Evolutionary conservation across 2,113 vertebrate genomes (phyloP).

Genomic region (Anhinga anhinga): DNA sequence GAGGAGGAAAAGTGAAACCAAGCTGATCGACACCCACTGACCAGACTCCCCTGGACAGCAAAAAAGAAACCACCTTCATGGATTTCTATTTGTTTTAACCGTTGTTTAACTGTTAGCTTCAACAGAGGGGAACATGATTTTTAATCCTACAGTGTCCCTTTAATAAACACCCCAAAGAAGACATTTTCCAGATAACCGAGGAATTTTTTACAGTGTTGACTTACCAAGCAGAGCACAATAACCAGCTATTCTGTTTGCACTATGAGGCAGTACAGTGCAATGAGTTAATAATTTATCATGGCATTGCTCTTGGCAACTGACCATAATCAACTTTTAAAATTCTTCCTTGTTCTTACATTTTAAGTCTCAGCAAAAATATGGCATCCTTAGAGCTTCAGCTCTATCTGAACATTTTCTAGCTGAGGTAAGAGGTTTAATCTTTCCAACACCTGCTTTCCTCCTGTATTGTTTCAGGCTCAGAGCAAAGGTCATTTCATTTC

Average conservation of each 20-base stretch:
- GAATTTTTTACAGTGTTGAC: constrained; percentile 63
- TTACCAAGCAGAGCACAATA: constrained; percentile 54
- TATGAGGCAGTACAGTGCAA: constrained; percentile 37
- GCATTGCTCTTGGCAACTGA: constrained; percentile 37
- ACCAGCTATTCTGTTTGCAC: constrained; percentile 53
- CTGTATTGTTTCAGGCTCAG: neutral
- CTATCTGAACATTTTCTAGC: neutral
- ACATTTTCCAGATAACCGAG: constrained; percentile 55
- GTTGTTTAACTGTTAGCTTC: neutral
- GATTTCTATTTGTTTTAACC: neutral
- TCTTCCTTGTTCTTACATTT: constrained; percentile 37
- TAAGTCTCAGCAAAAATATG: neutral
- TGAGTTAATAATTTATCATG: constrained; percentile 64
- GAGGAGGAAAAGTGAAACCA: neutral
- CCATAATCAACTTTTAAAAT: constrained; percentile 28
- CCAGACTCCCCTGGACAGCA: neutral
- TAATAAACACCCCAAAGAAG: constrained; percentile 36
- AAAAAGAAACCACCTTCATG: rapidly evolving
- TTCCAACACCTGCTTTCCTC: neutral
- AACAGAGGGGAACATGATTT: neutral
- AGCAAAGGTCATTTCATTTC: constrained; percentile 28
- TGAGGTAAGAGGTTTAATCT: neutral
- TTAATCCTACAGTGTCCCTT: neutral
- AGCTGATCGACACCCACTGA: neutral
- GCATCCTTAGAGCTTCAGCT: neutral